These are phyloP conservation scores for Drosophila baimaii DNA, from an alignment of 1,140 invertebrate species.

Conservation along the genomic window DNA sequence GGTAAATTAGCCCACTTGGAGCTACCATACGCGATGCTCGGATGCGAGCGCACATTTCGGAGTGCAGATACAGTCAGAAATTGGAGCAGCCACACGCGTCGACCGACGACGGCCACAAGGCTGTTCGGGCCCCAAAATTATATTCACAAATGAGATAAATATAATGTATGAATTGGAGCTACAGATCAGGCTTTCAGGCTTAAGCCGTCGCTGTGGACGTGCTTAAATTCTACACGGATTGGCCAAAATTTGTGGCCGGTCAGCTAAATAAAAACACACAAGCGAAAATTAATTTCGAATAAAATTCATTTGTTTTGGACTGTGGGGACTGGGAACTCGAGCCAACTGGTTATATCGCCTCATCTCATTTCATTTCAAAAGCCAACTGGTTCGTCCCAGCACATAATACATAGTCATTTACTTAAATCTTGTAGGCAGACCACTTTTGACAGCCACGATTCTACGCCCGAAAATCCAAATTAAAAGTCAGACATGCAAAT, in stretches of 20 bases:
- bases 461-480: conserved; percentile 54
- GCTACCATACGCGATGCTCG: conserved; percentile 9
- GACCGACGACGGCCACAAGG: conserved; percentile 67
- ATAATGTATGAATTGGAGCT: conserved; percentile 56
- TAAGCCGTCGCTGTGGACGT: conserved; percentile 23
- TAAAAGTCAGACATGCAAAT: conserved; percentile 76
- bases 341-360: conserved; percentile 66
- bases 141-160: conserved; percentile 50
- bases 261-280: conserved; percentile 62
- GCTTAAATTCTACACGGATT: conserved; percentile 67
- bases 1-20: conserved; percentile 68
- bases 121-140: conserved; percentile 57
- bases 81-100: conserved; percentile 76
- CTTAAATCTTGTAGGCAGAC: conserved; percentile 57
- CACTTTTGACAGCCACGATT: conserved; percentile 51
- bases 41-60: conserved; percentile 22
- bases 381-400: conserved; percentile 66
- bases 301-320: conserved; percentile 48
- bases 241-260: conserved; percentile 54
- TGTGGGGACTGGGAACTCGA: conserved; percentile 36
- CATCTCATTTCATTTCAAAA: conserved; percentile 47
- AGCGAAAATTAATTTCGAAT: conserved; percentile 74
- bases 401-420: conserved; percentile 59
- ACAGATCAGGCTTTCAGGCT: conserved; percentile 58
- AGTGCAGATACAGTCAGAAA: conserved; percentile 68